These are phyloP conservation scores for Lycopodina hypogea DNA, from an alignment of 37 sponge, comb jelly and placozoan genomes.

Conservation along the genomic window DNA sequence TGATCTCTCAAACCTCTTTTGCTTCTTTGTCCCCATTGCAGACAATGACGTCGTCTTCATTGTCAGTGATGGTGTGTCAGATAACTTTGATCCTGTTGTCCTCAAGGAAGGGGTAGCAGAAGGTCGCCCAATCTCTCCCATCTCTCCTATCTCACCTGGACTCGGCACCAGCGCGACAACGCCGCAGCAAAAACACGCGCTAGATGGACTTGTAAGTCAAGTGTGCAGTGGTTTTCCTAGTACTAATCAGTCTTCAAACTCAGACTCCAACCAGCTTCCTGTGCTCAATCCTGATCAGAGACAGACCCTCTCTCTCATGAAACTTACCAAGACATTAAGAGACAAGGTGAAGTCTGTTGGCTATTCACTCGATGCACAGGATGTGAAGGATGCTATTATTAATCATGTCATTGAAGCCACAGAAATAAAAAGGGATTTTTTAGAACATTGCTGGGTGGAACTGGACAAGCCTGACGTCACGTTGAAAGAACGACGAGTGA, in stretches of 20 bases:
- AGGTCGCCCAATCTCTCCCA: conserved; percentile 6
- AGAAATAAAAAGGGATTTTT: conserved; percentile 56
- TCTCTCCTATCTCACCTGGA: background rate
- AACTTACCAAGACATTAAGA: conserved; percentile 26
- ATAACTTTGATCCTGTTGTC: conserved; percentile 79
- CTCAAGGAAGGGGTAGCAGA: conserved; percentile 31
- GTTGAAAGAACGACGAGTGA: conserved; percentile 27
- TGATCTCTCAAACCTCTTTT: conserved; percentile 67
- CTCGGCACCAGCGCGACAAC: background rate
- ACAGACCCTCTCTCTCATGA: conserved; percentile 6
- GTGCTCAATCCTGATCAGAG: conserved; percentile 41
- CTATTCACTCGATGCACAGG: conserved; percentile 1
- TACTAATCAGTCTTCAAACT: no score
- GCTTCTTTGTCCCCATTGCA: conserved; percentile 55
- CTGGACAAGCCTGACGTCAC: conserved; percentile 17
- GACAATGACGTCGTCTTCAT: conserved; percentile 66
- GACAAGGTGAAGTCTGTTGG: background rate
- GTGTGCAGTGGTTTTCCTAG: no score
- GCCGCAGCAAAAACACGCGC: background rate
- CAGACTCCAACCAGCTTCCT: conserved; percentile 11
- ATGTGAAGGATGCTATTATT: conserved; percentile 44
- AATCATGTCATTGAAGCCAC: conserved; percentile 42
- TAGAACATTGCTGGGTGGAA: conserved; percentile 46
- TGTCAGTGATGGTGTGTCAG: conserved; percentile 64
- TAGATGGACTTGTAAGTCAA: background rate